Conservation (phyloP, 2,888 invertebrate species). For the Troilus luridus region DNA sequence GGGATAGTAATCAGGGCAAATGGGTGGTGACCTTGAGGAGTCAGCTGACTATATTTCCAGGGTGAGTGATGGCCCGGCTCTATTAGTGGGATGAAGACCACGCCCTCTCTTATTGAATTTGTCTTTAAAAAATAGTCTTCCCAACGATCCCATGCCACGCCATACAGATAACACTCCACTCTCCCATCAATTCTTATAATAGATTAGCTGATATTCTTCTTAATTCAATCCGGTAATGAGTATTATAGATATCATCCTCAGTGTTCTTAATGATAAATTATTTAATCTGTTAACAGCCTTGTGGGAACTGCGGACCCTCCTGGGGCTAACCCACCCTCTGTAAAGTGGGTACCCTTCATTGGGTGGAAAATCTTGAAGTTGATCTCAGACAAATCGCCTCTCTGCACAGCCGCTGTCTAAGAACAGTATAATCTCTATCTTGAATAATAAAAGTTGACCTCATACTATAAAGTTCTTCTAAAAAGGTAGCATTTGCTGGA, state of each 20-base stretch:
- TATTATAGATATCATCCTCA: background rate
- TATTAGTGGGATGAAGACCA: conserved; percentile 48
- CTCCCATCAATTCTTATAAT: conserved; percentile 5
- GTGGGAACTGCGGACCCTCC: too few species aligned
- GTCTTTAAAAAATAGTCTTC: conserved; percentile 49
- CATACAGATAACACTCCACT: conserved; percentile 1
- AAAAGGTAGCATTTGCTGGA: too few species aligned
- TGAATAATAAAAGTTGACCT: too few species aligned
- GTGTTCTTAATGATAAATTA: background rate
- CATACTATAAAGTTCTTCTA: too few species aligned
- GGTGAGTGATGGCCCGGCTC: conserved; percentile 52
- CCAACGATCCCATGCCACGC: background rate
- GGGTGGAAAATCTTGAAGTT: too few species aligned
- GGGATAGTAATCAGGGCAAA: conserved; percentile 52
- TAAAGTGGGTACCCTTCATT: too few species aligned
- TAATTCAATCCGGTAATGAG: background rate
- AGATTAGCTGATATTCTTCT: background rate
- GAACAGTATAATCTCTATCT: too few species aligned
- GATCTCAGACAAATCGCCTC: too few species aligned
- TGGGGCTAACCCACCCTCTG: too few species aligned
- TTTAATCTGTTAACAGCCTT: too few species aligned
- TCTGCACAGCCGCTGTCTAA: too few species aligned
- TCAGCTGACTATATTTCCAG: conserved; percentile 54
- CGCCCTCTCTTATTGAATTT: conserved; percentile 55
- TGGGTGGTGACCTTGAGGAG: conserved; percentile 39